Evolutionary conservation across 2,113 vertebrate species (phyloP), one percentile per base, ranked within the genome.

Genomic region (Microtus ochrogaster): DNA sequence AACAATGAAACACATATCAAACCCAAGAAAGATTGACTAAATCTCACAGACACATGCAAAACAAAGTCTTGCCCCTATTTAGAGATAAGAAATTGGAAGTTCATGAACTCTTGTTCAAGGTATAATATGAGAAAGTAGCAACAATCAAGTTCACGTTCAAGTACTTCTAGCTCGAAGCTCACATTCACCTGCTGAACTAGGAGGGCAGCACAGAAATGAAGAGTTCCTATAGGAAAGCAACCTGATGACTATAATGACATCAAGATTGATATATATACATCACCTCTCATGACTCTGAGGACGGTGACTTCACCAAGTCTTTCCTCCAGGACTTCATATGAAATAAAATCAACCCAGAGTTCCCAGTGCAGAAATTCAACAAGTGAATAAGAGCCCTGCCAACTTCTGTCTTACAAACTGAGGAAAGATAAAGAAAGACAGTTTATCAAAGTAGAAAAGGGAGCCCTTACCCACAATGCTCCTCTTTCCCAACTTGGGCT

Each of bases 281-380:
- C 2, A 76, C 1, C 22, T 73, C 36, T 39, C 5, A 3, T 58
- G 12, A 93, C 3, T 88, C 49, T 19, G 22, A 85, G 39, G 26
- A 77, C 10, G 4, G 28, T 41, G 49, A 70, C 24, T 76, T 72
- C 36, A 95, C 28, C 11, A 93, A 58, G 70, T 4, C 58, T 47
- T 91, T 49, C 28, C 63, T 93, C 68, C 39, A 92, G 13, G 28
- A 85, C 22, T 66, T 90, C 41, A 17, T 24, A 92, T 89, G 61
- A 24, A 49, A 90, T 47, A 97, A 87, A 55, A 55, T 68, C 90
- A 82, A 92, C 47, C 22, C 22, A 52, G 77, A 93, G n/a, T 68
- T 68, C 17, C 36, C 65, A 26, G 52, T 17, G 3, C n/a, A 91
- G 49, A 90, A 72, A 79, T 11, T 58, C 74, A 93, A 28, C 5